Evolutionary conservation across 2,113 vertebrate species (phyloP).

Genomic region (Erythrocercus mccallii): DNA sequence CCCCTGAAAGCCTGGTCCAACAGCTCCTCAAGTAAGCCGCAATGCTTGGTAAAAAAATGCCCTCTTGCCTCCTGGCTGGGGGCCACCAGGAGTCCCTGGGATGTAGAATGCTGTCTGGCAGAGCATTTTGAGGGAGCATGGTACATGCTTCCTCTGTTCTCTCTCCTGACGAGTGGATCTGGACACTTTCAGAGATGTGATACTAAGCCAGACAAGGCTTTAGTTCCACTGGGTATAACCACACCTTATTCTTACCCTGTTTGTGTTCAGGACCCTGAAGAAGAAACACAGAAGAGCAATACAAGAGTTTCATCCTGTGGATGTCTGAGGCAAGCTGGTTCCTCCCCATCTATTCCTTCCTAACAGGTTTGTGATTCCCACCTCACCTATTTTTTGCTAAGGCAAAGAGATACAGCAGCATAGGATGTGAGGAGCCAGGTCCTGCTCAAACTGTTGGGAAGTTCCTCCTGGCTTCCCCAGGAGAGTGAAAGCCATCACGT

Average conservation of each 20-base stretch:
- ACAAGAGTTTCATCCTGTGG: not conserved
- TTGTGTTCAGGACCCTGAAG: not conserved
- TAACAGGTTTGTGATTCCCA: not conserved
- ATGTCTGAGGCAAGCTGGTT: not conserved
- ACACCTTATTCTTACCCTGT: not conserved
- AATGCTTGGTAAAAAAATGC: fast-evolving
- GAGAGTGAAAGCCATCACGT: not conserved
- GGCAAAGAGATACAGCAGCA: not conserved
- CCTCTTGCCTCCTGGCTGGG: not conserved
- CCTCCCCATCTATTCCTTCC: not conserved
- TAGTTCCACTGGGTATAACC: not conserved
- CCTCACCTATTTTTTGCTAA: not conserved
- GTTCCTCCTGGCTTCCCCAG: not conserved
- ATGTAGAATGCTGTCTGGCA: not conserved
- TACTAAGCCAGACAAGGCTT: not conserved
- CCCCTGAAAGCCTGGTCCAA: not conserved
- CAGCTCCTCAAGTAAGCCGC: not conserved
- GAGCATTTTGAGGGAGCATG: not conserved
- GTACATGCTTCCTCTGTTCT: not conserved
- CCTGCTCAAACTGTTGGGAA: not conserved
- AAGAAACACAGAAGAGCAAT: not conserved
- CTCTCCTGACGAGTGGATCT: not conserved
- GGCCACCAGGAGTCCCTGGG: not conserved
- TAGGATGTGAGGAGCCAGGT: not conserved
- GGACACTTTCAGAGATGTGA: not conserved